Base-by-base conservation (phyloP, 1,140 invertebrate genomes). In the Plectrocnemia conspersa region DNA sequence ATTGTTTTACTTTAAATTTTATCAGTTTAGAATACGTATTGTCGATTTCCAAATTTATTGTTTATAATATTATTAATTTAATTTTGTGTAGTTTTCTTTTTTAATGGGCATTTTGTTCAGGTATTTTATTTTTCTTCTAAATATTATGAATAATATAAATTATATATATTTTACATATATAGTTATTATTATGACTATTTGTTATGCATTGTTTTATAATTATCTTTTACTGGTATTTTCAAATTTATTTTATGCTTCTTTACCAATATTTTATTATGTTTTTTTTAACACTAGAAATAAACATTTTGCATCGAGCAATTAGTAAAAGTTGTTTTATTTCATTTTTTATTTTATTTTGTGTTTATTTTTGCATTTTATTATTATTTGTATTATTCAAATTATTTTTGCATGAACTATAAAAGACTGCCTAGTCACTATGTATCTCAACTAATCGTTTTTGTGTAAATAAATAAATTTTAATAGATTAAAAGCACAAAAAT, bases 241-340 rank as follows among this genome's bases (percentile, higher is more conserved):
- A 53, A 58, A 57, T 53, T 61, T 54, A 61, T 54, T 57, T 53
- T 58, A 52, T 55, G 54, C 54, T 58, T 50, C 36, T 47, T n/a
- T 57, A 57, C 50, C 54, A 38, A 57, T 49, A 61, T 57, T 58
- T 61, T 57, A 57, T 57, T 61, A 57, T 61, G 49, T 52, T 57
- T 61, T 23, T 42, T 61, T 61, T 73, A 73, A 67, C 66, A 73
- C 72, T 76, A 74, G 74, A 73, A 76, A 75, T 75, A 75, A 76
- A 76, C 68, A 73, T 73, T 73, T 72, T 73, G 73, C 70, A 72
- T 50, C 52, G 52, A 72, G 65, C 70, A 64, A 67, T 73, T 72
- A 72, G 58, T 52, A 47, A 57, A 68, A 66, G 63, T 70, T 66
- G 65, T 71, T 68, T 72, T 69, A 65, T 70, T 67, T 69, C 68